Conservation (phyloP, 2,797 vertebrate species). For the Macrochelys suwanniensis region DNA sequence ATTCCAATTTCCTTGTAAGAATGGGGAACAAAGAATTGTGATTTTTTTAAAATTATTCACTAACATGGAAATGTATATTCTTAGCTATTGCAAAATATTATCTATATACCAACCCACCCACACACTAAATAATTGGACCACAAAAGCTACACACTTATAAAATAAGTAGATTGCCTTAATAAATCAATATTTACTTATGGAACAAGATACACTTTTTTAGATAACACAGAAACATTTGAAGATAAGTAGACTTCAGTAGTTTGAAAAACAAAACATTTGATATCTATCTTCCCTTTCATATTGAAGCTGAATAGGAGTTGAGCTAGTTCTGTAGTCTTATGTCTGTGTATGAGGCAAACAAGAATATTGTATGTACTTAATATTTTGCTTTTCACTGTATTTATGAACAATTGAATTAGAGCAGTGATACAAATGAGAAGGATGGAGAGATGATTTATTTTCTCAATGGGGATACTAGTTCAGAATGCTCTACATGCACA, state of each 20-base stretch:
- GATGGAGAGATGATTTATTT: neutral
- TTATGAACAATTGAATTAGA: neutral
- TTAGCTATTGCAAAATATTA: neutral
- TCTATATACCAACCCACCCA: neutral
- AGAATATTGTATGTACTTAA: neutral
- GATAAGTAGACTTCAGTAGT: neutral
- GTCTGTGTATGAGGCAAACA: neutral
- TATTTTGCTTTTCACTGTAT: neutral
- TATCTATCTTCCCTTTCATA: neutral
- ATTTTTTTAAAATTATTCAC: conserved; percentile 12
- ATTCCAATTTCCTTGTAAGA: neutral
- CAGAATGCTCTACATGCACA: neutral
- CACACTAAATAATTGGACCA: neutral
- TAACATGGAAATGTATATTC: neutral
- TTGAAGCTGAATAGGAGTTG: neutral
- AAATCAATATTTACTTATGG: neutral
- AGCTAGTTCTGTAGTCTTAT: neutral
- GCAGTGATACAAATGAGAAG: neutral
- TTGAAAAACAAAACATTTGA: neutral
- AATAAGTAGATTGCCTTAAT: neutral
- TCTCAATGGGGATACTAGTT: neutral
- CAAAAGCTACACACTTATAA: neutral
- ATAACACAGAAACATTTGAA: neutral
- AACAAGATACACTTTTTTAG: neutral
- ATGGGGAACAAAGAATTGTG: neutral